These are phyloP conservation scores for Hypercompe scribonia DNA, from an alignment of 2,888 invertebrate species.

Conservation along the genomic window DNA sequence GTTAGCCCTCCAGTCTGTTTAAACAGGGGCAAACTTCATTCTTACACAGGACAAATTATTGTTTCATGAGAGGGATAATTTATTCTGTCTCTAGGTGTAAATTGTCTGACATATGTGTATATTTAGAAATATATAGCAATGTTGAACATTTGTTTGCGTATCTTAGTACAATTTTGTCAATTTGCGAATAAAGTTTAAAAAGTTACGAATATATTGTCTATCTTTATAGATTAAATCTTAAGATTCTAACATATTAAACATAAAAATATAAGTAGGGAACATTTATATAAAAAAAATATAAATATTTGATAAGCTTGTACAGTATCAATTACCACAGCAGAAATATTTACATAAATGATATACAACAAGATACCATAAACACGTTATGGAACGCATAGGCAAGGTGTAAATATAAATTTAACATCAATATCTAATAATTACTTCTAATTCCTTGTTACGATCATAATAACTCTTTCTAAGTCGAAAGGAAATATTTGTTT, in stretches of 20 bases:
- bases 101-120: background rate
- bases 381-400: too few species aligned
- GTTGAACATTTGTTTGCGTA: too few species aligned
- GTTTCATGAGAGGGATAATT: background rate
- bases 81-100: background rate
- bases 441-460: background rate
- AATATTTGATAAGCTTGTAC: background rate
- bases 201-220: background rate
- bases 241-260: background rate
- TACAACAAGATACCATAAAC: too few species aligned
- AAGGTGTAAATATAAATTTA: too few species aligned
- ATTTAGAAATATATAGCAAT: too few species aligned
- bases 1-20: background rate
- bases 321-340: too few species aligned
- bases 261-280: background rate
- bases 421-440: too few species aligned
- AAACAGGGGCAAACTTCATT: background rate
- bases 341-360: too few species aligned
- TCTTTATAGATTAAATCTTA: background rate
- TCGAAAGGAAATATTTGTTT: background rate
- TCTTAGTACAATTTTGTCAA: too few species aligned
- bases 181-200: too few species aligned
- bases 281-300: background rate
- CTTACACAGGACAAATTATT: background rate
- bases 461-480: background rate